Evolutionary conservation across 2,113 vertebrate genomes (phyloP), one percentile per base, ranked within the genome.

Genomic region (Paradisaea rubra): DNA sequence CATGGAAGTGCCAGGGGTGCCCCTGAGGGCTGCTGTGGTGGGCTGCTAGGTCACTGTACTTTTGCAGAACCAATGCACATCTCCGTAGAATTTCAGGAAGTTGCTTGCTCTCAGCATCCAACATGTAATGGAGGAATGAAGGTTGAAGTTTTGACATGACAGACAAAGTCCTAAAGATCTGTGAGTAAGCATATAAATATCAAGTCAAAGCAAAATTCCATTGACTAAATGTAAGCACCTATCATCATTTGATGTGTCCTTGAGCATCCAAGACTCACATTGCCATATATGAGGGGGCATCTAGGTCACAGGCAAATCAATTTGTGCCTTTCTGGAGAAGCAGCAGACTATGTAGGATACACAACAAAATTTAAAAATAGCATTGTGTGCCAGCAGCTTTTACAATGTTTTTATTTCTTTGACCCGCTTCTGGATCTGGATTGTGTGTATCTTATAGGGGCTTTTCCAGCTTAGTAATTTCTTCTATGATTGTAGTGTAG

Each of bases 291-390:
- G 39, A 68, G 65, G 71, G 31, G 35, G 8, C 79, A 79, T 88
- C 44, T 42, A 42, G 61, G 65, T 87, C 66, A 31, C 45, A 84
- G 50, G 27, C 37, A 53, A 10, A 21, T 63, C 28, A 50, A 49
- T 88, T n/a, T 47, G 18, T 91, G 37, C 18, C 52, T 69, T 92
- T 69, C 63, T 91, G 42, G 15, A 70, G 50, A 83, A 81, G 47
- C 28, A 78, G 31, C 61, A 82, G 50, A 33, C 27, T 92, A 6
- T 23, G 13, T 47, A 56, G 39, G 27, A 68, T 79, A 31, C 45
- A 45, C 27, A 71, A 3, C 14, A 60, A 39, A 28, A 79, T 52
- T 79, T 44, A 64, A 71, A 59, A 81, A 45, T 31, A 56, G 22
- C 23, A 9, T 41, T 87, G 13, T 27, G 39, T 71, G 30, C 31